phyloP scores from a whole-genome alignment of 2,113 vertebrate genomes.

The Callipepla californica region DNA sequence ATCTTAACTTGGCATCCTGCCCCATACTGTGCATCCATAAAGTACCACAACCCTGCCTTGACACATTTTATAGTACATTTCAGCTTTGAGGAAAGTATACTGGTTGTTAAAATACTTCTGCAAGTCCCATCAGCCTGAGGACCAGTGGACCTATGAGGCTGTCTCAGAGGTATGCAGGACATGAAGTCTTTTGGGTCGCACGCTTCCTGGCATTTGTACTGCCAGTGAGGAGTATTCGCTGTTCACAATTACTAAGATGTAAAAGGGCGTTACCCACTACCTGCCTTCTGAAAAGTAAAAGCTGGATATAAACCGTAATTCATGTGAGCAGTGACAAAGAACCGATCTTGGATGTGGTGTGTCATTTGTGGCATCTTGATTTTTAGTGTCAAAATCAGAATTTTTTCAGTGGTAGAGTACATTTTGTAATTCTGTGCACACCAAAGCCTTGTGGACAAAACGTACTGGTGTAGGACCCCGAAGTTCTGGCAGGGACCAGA shows the following conservation, averaged over 20 bases:
- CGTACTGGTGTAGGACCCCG: accelerated
- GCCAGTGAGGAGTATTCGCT: accelerated
- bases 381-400: neutral
- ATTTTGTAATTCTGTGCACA: neutral
- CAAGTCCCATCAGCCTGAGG: neutral
- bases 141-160: neutral
- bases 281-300: neutral
- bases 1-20: neutral
- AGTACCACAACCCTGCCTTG: neutral
- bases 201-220: neutral
- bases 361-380: neutral
- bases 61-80: neutral
- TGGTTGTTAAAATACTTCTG: neutral
- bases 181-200: neutral
- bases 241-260: accelerated
- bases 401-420: neutral
- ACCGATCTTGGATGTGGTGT: neutral
- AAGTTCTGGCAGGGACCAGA: neutral
- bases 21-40: neutral
- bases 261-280: accelerated
- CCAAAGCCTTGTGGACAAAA: neutral
- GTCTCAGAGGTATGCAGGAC: accelerated
- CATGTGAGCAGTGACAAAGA: neutral
- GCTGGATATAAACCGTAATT: neutral
- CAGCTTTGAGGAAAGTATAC: neutral